These are phyloP conservation scores for Scaptomyza cyrtandrae DNA, from an alignment of 2,888 invertebrate species.

Conservation along the genomic window DNA sequence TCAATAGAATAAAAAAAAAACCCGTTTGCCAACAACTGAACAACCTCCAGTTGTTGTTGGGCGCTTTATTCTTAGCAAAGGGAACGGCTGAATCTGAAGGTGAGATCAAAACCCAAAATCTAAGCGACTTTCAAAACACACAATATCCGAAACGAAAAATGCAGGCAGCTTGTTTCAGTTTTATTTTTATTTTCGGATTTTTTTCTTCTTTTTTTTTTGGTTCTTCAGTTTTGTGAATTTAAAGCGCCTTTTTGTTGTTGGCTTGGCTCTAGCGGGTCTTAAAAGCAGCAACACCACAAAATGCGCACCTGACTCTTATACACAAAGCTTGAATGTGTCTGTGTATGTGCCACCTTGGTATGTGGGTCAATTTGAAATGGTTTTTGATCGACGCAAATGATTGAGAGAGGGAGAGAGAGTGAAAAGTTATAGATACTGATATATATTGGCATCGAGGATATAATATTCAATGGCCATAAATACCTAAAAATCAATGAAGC, in stretches of 20 bases:
- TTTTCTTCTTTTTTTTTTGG: conserved; percentile 2
- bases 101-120: conserved; percentile 45
- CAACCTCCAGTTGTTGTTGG: conserved; percentile 7
- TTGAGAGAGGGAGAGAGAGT: conserved; percentile 28
- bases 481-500: not conserved
- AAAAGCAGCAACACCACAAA: conserved; percentile 51
- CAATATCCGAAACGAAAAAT: conserved; percentile 24
- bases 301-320: conserved; percentile 59
- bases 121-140: conserved; percentile 70
- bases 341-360: conserved; percentile 66
- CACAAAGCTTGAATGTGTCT: conserved; percentile 1
- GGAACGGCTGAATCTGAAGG: conserved; percentile 46
- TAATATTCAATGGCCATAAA: conserved; percentile 8
- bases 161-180: conserved; percentile 63
- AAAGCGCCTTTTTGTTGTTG: conserved; percentile 57
- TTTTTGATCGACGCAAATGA: conserved; percentile 66
- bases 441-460: conserved; percentile 17
- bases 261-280: conserved; percentile 59
- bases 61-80: conserved; percentile 41
- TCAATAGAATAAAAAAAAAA: conserved; percentile 29
- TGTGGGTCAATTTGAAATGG: conserved; percentile 79
- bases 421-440: conserved; percentile 7
- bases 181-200: conserved; percentile 34
- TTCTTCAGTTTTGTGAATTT: conserved; percentile 46
- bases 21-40: conserved; percentile 30